Percentiles rank a stretch among this genome's conserved stretches.
phyloP scores from a whole-genome alignment of 2,797 vertebrate species.

The Epinephelus awoara region DNA sequence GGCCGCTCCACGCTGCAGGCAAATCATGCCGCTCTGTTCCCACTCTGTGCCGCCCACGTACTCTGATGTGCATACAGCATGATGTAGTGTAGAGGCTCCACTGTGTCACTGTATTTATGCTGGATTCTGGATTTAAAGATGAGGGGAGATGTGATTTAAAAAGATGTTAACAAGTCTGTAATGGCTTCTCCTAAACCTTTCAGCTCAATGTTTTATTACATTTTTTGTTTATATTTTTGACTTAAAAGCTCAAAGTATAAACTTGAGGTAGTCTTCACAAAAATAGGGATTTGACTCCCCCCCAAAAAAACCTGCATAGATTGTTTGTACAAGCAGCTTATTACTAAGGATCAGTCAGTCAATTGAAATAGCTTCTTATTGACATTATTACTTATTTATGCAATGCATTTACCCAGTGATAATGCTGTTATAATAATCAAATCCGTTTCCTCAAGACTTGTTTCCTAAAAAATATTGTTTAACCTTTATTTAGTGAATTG shows the following conservation, averaged over 20 bases:
- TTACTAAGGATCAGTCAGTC: too few relatives aligned
- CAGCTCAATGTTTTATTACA: not conserved
- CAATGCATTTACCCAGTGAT: too few relatives aligned
- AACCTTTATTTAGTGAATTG: too few relatives aligned
- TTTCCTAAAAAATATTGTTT: too few relatives aligned
- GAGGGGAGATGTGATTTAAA: not conserved
- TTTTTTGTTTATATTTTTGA: not conserved
- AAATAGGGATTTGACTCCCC: too few relatives aligned
- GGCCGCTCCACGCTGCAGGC: not conserved
- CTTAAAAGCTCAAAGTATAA: not conserved
- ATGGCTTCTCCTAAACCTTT: not conserved
- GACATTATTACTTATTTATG: too few relatives aligned
- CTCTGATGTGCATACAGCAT: not conserved
- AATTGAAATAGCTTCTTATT: too few relatives aligned
- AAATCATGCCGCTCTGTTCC: not conserved
- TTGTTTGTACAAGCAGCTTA: too few relatives aligned
- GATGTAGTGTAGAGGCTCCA: not conserved
- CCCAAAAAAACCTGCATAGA: too few relatives aligned
- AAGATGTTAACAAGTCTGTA: too few relatives aligned
- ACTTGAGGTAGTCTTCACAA: not conserved
- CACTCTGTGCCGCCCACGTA: not conserved
- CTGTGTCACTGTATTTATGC: not conserved
- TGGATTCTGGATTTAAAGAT: slow-evolving; percentile 5
- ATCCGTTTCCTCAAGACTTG: too few relatives aligned
- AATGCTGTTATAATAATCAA: too few relatives aligned